A percentile compares a stretch with the other conserved stretches of the same genome.
Evolutionary conservation across 2,113 vertebrate species (phyloP).

Genomic region (Tympanuchus pallidicinctus): DNA sequence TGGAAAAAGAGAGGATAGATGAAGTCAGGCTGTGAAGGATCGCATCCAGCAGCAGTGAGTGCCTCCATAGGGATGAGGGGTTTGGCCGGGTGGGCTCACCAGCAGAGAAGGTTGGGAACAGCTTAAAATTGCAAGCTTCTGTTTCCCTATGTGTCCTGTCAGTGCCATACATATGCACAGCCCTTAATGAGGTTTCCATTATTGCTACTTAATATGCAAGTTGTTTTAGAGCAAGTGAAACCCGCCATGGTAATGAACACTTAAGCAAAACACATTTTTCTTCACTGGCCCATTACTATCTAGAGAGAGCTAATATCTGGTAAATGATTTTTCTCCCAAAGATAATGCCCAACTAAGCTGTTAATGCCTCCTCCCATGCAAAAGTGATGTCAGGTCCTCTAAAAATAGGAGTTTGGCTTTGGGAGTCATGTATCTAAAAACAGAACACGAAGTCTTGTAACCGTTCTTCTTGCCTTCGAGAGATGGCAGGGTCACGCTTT

Average conservation of each 20-base stretch:
- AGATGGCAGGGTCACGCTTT: neutral
- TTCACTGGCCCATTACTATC: constrained; percentile 40
- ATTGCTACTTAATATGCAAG: constrained; percentile 68
- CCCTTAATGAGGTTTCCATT: constrained; percentile 65
- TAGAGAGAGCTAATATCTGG: constrained; percentile 36
- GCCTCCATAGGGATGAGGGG: neutral
- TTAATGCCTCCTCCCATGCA: neutral
- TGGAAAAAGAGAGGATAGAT: neutral
- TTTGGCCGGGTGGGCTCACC: neutral
- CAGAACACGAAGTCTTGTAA: neutral
- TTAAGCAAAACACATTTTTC: constrained; percentile 63
- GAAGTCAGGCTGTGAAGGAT: neutral
- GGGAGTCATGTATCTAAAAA: neutral
- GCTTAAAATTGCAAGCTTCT: rapidly evolving
- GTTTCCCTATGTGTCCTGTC: neutral
- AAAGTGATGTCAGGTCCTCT: neutral
- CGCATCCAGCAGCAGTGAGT: neutral
- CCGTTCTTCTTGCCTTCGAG: neutral
- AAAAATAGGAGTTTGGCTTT: neutral
- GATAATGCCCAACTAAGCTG: constrained; percentile 7
- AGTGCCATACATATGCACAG: constrained; percentile 32
- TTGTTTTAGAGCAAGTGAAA: constrained; percentile 60
- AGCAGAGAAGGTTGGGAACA: neutral
- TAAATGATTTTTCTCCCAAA: constrained; percentile 38
- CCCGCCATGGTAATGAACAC: constrained; percentile 39